These are phyloP conservation scores for Rhabdomys pumilio DNA, from an alignment of 2,797 vertebrate species.

Conservation along the genomic window DNA sequence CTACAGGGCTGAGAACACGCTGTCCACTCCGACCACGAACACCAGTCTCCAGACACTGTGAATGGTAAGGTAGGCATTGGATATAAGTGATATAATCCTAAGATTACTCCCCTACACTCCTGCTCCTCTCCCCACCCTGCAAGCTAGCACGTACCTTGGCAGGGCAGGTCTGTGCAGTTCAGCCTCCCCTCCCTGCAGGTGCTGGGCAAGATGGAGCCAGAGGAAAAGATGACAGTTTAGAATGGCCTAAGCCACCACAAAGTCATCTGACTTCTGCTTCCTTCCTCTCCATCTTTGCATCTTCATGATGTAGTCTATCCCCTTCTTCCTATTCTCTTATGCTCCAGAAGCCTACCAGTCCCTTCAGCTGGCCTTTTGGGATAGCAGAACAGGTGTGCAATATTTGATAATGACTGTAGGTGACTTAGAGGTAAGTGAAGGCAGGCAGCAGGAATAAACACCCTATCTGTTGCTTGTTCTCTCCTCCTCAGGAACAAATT, in stretches of 20 bases:
- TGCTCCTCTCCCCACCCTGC: neutral
- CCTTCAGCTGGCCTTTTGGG: neutral
- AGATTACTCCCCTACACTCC: neutral
- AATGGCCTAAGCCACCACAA: fast-evolving
- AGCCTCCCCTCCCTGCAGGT: conserved; percentile 92
- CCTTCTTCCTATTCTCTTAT: conserved; percentile 84
- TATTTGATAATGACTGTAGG: neutral
- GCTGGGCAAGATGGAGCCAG: conserved; percentile 83
- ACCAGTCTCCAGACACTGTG: conserved; percentile 93
- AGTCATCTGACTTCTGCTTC: neutral
- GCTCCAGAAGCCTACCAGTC: neutral
- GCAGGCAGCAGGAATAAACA: neutral
- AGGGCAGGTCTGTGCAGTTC: conserved; percentile 90
- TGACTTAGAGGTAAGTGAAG: neutral
- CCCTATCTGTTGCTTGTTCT: no score
- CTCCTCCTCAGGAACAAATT: neutral
- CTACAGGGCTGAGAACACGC: conserved; percentile 93
- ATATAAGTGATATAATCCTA: fast-evolving
- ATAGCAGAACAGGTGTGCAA: neutral
- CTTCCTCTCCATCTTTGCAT: neutral
- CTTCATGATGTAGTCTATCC: fast-evolving
- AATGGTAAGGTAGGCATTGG: neutral
- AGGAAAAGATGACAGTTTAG: neutral
- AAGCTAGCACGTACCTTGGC: conserved; percentile 89
- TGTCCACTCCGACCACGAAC: conserved; percentile 94